A percentile compares a stretch with the other conserved stretches of the same genome.
phyloP scores from a whole-genome alignment of 2,797 vertebrate genomes.

The Spheniscus humboldti region DNA sequence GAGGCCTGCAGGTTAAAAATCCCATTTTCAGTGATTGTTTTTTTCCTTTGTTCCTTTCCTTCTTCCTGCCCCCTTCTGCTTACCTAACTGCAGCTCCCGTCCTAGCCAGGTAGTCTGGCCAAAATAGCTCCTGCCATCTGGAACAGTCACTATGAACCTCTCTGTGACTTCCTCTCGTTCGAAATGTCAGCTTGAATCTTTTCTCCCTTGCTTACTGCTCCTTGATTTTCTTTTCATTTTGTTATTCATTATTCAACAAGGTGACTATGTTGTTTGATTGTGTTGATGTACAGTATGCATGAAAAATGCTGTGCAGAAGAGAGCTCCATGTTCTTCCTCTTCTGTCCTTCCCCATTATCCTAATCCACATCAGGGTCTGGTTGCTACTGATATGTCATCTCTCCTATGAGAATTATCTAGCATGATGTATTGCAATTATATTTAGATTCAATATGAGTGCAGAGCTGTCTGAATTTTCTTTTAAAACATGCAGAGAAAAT shows the following conservation, averaged over 20 bases:
- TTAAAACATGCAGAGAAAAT: not conserved
- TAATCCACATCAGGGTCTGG: not conserved
- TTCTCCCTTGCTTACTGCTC: slow-evolving; percentile 8
- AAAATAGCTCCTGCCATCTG: slow-evolving; percentile 65
- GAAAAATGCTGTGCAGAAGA: not conserved
- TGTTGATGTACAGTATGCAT: not conserved
- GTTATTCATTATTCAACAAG: slow-evolving; percentile 51
- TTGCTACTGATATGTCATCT: not conserved
- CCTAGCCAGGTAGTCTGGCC: slow-evolving; percentile 53
- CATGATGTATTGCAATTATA: not conserved
- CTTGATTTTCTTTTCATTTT: slow-evolving; percentile 11
- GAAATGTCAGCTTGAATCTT: slow-evolving; percentile 51
- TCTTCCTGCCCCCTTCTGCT: slow-evolving; percentile 6
- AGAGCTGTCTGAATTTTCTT: not conserved
- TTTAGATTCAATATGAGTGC: not conserved
- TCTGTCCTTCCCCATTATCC: not conserved
- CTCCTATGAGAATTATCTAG: not conserved
- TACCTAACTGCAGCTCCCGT: not conserved
- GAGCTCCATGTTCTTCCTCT: not conserved
- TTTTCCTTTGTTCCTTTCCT: slow-evolving; percentile 5
- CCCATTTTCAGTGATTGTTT: not conserved
- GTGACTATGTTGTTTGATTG: not conserved
- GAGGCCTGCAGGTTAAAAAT: not conserved
- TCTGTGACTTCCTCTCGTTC: not conserved
- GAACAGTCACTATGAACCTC: slow-evolving; percentile 10